Percentiles rank a stretch among this genome's conserved stretches.
Evolutionary conservation across 2,797 vertebrate genomes (phyloP).

Genomic region (Rhinella marina): DNA sequence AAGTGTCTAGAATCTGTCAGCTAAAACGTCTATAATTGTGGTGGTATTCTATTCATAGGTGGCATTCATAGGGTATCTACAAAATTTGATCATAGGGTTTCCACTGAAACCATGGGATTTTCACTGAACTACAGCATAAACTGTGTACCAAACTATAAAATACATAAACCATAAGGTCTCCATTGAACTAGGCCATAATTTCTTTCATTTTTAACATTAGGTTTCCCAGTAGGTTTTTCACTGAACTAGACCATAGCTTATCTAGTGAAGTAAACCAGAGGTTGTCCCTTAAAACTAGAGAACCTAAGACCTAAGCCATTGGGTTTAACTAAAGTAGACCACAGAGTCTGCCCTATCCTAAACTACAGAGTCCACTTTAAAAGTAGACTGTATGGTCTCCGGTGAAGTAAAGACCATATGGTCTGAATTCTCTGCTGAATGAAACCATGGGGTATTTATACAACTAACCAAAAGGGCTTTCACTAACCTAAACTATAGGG

Average conservation of each 20-base stretch:
- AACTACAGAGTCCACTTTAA: too few species aligned
- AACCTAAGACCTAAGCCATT: too few species aligned
- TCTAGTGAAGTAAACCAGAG: too few species aligned
- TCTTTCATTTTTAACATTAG: neutral
- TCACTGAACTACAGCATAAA: neutral
- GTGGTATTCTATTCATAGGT: neutral
- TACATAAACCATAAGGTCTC: neutral
- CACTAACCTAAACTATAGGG: neutral
- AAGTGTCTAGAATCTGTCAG: neutral
- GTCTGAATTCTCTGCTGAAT: too few species aligned
- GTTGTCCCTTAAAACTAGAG: too few species aligned
- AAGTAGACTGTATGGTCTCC: too few species aligned
- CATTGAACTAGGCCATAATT: neutral
- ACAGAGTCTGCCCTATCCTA: too few species aligned
- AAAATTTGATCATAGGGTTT: neutral
- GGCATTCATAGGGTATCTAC: neutral
- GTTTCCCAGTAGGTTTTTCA: neutral
- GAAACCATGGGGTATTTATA: too few species aligned
- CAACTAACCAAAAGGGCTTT: too few species aligned
- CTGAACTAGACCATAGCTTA: neutral
- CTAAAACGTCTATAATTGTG: neutral
- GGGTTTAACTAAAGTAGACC: too few species aligned
- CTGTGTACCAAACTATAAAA: neutral
- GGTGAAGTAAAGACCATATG: too few species aligned
- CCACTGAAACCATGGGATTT: neutral